Percentiles rank a stretch among this genome's conserved stretches.
phyloP scores from a whole-genome alignment of 2,113 vertebrate genomes.

The Elachura formosa region DNA sequence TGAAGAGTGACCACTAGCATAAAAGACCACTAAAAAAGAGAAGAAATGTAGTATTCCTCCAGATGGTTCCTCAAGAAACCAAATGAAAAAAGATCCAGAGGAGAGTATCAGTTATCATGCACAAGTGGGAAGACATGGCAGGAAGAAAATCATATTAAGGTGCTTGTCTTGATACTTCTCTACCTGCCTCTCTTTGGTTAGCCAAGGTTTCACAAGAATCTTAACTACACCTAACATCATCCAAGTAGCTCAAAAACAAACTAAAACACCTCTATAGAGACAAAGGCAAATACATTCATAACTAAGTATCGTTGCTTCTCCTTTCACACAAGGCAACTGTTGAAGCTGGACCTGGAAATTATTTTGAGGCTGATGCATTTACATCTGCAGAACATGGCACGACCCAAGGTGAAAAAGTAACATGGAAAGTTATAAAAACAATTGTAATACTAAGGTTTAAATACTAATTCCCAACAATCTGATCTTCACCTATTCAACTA shows the following conservation, averaged over 20 bases:
- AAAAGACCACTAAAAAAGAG: neutral
- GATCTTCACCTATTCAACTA: neutral
- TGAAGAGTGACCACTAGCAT: neutral
- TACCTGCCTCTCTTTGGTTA: neutral
- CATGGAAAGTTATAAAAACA: neutral
- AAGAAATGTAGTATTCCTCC: neutral
- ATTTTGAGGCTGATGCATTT: neutral
- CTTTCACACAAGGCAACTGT: neutral
- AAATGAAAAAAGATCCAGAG: neutral
- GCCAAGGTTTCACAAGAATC: neutral
- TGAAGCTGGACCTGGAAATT: neutral
- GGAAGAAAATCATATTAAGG: neutral
- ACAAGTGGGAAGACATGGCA: neutral
- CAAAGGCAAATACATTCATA: neutral
- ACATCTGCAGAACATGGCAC: neutral
- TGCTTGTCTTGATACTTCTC: neutral
- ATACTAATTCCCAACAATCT: neutral
- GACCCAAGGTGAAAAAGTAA: neutral
- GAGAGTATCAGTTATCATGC: neutral
- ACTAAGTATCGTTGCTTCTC: neutral
- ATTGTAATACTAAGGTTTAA: neutral
- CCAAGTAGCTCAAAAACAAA: neutral
- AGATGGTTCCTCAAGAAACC: neutral
- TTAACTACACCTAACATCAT: neutral
- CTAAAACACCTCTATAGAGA: neutral